Evolutionary conservation across 2,888 invertebrate genomes (phyloP).

Genomic region (Platerodrilus igneus): DNA sequence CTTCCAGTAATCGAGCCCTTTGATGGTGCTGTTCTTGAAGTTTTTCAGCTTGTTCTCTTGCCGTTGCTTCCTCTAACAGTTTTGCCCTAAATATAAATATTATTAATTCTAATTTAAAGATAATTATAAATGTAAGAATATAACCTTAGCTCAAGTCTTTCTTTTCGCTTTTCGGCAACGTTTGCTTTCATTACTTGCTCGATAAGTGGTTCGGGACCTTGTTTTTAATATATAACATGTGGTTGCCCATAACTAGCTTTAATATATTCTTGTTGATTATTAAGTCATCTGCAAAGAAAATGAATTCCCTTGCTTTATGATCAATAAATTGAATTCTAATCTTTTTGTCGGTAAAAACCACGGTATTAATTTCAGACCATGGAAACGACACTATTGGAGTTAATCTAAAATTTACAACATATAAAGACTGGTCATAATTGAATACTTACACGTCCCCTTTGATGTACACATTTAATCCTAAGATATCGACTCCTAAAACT

Average conservation of each 20-base stretch:
- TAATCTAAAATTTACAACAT: constrained; percentile 68
- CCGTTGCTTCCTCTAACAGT: constrained; percentile 83
- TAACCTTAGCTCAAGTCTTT: constrained; percentile 87
- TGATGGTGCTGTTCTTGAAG: constrained; percentile 95
- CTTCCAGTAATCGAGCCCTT: constrained; percentile 84
- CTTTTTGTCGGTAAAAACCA: constrained; percentile 97
- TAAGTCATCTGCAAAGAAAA: constrained; percentile 93
- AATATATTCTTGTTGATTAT: constrained; percentile 97
- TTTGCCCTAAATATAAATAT: constrained; percentile 62
- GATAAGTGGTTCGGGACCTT: constrained; percentile 98
- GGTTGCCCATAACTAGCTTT: constrained; percentile 98
- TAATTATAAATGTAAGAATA: neutral
- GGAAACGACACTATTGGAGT: constrained; percentile 98
- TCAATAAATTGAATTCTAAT: constrained; percentile 99
- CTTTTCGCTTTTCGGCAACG: constrained; percentile 86
- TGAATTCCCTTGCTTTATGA: constrained; percentile 97
- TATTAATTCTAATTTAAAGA: constrained; percentile 1
- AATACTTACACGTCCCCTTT: constrained; percentile 80
- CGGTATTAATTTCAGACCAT: constrained; percentile 98
- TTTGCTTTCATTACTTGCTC: constrained; percentile 99
- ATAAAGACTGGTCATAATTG: too few species aligned
- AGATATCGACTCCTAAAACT: constrained; percentile 93
- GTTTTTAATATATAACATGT: constrained; percentile 95
- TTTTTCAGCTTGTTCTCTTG: constrained; percentile 90
- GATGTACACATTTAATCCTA: constrained; percentile 97